Conservation (phyloP, 2,888 invertebrate genomes). For the Mesodorylaimus sp. region DNA sequence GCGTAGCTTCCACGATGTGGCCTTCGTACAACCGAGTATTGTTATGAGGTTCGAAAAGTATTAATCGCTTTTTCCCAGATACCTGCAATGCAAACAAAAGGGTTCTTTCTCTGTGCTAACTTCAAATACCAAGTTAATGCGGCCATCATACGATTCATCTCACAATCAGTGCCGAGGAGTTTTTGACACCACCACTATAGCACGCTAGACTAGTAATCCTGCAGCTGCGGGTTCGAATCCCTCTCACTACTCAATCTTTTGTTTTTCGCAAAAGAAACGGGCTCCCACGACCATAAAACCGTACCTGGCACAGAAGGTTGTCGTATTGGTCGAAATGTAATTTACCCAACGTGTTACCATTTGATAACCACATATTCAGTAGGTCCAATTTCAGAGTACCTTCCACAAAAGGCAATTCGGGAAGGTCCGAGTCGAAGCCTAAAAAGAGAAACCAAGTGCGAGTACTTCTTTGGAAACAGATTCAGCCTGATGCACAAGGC, state of each 20-base stretch:
- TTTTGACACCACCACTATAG: too few species aligned
- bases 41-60: constrained; percentile 28
- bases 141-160: too few species aligned
- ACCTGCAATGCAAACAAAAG: constrained; percentile 14
- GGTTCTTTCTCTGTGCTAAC: too few species aligned
- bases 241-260: too few species aligned
- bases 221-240: too few species aligned
- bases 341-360: constrained; percentile 32
- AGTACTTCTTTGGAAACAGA: too few species aligned
- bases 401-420: constrained; percentile 23
- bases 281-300: not conserved
- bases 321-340: constrained; percentile 32
- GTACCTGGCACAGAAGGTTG: constrained; percentile 30
- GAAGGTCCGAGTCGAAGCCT: constrained; percentile 22
- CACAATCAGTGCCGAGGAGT: too few species aligned
- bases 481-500: too few species aligned
- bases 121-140: too few species aligned
- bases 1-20: constrained; percentile 28
- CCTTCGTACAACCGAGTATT: constrained; percentile 27
- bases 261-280: too few species aligned
- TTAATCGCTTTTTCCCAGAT: constrained; percentile 28
- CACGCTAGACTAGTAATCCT: too few species aligned
- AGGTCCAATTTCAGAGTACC: constrained; percentile 19
- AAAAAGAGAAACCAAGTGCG: too few species aligned
- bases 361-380: constrained; percentile 31